Conservation (phyloP, 2,888 invertebrate genomes). For the Cheilosia soror region DNA sequence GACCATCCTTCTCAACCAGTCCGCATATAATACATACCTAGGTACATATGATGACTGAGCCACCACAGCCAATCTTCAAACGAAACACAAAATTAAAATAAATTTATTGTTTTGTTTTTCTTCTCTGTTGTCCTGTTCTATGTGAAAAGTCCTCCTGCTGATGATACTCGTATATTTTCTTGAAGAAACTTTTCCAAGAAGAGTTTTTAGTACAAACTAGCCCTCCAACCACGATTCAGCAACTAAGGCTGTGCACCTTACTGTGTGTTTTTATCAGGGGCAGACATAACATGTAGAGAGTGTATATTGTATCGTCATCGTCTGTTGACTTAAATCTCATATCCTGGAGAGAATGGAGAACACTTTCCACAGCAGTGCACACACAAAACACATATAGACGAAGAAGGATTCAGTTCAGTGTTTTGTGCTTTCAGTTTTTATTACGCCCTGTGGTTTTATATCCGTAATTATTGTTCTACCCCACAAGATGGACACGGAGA, state of each 20-base stretch:
- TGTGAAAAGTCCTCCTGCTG: constrained; percentile 1
- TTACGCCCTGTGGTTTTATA: constrained; percentile 72
- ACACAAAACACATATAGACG: constrained; percentile 11
- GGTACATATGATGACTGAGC: constrained; percentile 14
- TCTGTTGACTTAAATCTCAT: constrained; percentile 69
- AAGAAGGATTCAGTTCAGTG: constrained; percentile 42
- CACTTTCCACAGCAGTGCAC: constrained; percentile 48
- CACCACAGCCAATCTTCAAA: constrained; percentile 5
- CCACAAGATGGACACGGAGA: constrained; percentile 44
- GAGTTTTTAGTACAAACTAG: constrained; percentile 22
- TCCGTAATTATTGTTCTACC: constrained; percentile 70
- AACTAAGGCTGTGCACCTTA: constrained; percentile 27
- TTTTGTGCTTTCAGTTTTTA: constrained; percentile 65
- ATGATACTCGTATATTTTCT: constrained; percentile 28
- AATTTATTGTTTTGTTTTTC: constrained; percentile 67
- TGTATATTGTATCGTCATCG: constrained; percentile 54
- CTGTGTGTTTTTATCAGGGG: constrained; percentile 34
- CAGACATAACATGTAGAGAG: constrained; percentile 62
- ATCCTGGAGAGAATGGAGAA: constrained; percentile 33
- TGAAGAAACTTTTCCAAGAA: constrained; percentile 33
- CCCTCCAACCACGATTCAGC: background rate
- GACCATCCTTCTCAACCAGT: background rate
- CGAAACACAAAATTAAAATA: constrained; percentile 63
- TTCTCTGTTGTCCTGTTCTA: constrained; percentile 10
- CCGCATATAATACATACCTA: too few species aligned